Evolutionary conservation across 1,140 invertebrate species (phyloP).

Genomic region (Periplaneta americana): DNA sequence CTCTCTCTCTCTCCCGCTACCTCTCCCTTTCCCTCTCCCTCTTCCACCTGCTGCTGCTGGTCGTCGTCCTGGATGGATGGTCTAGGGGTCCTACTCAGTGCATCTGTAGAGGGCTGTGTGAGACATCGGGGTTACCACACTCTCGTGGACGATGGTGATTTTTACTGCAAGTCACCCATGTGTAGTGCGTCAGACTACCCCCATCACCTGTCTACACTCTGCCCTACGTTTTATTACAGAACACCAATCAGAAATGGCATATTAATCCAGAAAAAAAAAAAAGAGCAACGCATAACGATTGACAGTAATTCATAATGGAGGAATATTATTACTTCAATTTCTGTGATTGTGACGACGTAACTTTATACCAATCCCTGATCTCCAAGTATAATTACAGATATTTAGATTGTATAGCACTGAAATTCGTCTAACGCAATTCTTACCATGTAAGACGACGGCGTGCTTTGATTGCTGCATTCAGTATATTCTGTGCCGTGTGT

Average conservation of each 20-base stretch:
- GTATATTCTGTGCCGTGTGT: too few relatives aligned
- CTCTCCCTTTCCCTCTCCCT: not conserved
- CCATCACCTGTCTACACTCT: not conserved
- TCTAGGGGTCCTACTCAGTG: not conserved
- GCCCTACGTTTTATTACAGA: not conserved
- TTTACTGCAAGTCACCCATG: not conserved
- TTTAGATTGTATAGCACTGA: too few relatives aligned
- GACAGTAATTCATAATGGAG: not conserved
- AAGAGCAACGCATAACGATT: not conserved
- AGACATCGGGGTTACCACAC: not conserved
- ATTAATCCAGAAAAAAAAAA: too few relatives aligned
- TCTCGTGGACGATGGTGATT: not conserved
- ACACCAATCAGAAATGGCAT: not conserved
- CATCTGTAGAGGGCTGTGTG: not conserved
- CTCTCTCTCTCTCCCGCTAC: not conserved
- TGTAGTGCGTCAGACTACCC: not conserved
- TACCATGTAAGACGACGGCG: too few relatives aligned
- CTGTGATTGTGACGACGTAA: not conserved
- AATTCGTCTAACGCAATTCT: too few relatives aligned
- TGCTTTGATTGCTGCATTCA: too few relatives aligned
- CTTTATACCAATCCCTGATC: not conserved
- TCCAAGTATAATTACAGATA: too few relatives aligned
- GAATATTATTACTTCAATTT: not conserved
- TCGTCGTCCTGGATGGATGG: not conserved
- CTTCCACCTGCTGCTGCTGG: not conserved